Percentiles rank a stretch among this genome's conserved stretches.
These are phyloP conservation scores for Crotalus helleri DNA, from an alignment of 2,113 vertebrate genomes.

Conservation along the genomic window DNA sequence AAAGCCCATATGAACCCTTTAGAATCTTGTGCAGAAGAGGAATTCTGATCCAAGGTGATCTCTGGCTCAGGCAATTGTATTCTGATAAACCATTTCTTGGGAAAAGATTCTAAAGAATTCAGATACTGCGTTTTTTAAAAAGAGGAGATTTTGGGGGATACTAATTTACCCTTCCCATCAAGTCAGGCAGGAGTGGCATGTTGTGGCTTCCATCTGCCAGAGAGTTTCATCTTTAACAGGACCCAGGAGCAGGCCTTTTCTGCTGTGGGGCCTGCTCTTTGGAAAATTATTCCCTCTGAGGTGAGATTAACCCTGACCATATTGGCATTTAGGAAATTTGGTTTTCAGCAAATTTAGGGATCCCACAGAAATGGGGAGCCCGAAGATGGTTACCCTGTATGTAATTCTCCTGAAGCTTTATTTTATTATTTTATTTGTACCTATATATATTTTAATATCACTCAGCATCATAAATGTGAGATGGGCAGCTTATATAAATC, in stretches of 20 bases:
- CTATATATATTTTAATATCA: not conserved
- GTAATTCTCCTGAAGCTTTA: not conserved
- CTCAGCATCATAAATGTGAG: too few species aligned
- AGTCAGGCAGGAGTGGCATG: not conserved
- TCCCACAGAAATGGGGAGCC: not conserved
- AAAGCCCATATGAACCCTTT: not conserved
- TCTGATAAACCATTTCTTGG: too few species aligned
- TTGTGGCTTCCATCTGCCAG: not conserved
- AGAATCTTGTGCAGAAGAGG: conserved; percentile 9
- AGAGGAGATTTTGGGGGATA: not conserved
- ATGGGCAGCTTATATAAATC: not conserved
- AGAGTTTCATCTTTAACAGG: not conserved
- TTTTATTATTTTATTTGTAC: not conserved
- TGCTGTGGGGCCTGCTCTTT: not conserved
- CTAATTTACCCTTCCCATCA: not conserved
- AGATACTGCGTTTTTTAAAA: not conserved
- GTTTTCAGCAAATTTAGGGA: not conserved
- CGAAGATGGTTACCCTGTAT: not conserved
- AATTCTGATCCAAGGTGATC: not conserved
- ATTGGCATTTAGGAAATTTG: not conserved
- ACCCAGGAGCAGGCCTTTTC: not conserved
- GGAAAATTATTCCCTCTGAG: not conserved
- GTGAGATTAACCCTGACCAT: not conserved
- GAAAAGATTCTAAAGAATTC: not conserved
- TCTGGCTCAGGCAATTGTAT: not conserved